Base-by-base conservation (phyloP, 2,797 vertebrate species). In the Pseudochirops corinnae region DNA sequence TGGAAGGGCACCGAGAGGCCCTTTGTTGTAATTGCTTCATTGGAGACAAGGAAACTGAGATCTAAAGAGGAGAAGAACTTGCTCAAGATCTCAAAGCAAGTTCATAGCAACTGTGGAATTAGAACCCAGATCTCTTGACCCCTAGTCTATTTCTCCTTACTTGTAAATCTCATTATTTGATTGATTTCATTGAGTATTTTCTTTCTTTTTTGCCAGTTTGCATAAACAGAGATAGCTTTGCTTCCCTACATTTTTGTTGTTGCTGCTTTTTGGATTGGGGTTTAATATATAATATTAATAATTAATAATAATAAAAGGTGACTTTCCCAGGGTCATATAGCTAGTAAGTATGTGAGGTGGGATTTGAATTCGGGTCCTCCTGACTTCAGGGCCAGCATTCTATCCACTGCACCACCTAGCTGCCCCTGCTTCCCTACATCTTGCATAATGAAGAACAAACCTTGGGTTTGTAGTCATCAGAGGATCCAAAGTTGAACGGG, bases 151-250 rank as follows among this genome's bases (percentile, higher is more conserved):
- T 21, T 39, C 1, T 74, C 67, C 62, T 95, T 67, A 94, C n/a
- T 94, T 29, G 91, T 53, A 82, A 93, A 31, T 96, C 55, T 97
- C 50, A 14, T 56, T 93, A 10, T 87, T 92, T 91, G 24, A 93
- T 3, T 56, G 33, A 93, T 92, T 74, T 28, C 93, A 94, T 39
- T 39, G 67, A 39, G n/a, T 21, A 39, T 74, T 74, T 39, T 92
- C 67, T 94, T 95, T 91, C n/a, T 92, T 52, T 94, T 55, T 90
- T 56, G 93, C 91, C n/a, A 96, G 93, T 58, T 96, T 74, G 87
- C 55, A 92, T 21, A 94, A 67, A 18, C 26, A 91, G 55, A 56
- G 46, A 53, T 6, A 93, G 1, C 31, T 39, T 74, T 74, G 67
- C 67, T 74, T 39, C 39, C 33, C 33, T 67, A 16, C 33, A n/a